Evolutionary conservation across 2,888 invertebrate genomes (phyloP), one percentile per base, ranked within the genome.

Genomic region (Zele albiditarsus): DNA sequence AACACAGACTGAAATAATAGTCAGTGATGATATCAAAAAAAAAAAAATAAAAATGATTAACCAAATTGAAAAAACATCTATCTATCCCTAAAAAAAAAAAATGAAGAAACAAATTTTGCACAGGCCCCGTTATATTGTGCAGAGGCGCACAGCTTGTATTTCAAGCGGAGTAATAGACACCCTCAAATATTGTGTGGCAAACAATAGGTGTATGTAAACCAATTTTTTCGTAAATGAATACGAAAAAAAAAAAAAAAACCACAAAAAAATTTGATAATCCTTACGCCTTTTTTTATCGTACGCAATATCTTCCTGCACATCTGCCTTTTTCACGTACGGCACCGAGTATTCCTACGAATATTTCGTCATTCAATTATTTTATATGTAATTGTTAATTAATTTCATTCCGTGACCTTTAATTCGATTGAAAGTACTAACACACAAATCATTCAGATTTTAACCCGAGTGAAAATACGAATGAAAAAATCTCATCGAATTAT

Each of bases 241-340:
- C 53, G 53, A 53, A 53, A 53, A 53, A 53, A 53, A 25, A 38
- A 58, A 31, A 73, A 38, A 23, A 60, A 58, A 63, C 53, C 49
- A 57, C 49, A 60, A 68, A 71, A 67, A 74, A 49, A 63, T 67
- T 20, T 38, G 49, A 68, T 53, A 60, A 75, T 76, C 79, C 80
- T 82, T 82, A 82, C 82, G 81, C 77, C 81, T 80, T 78, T 76
- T 78, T 78, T 79, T 78, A 82, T 81, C 75, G 80, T 72, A 77
- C 74, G 77, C 76, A 78, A 78, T 80, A 75, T 80, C 80, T 74
- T 79, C 81, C 75, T 75, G 79, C 76, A 20, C 53, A 53, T 80
- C 79, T 75, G 78, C 74, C 78, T 80, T 79, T 77, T 77, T 80
- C 80, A 77, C 79, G 77, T 79, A 79, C 71, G 74, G 79, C 78